Conservation (phyloP, 2,888 invertebrate genomes). For the Dolichomitus sp. region DNA sequence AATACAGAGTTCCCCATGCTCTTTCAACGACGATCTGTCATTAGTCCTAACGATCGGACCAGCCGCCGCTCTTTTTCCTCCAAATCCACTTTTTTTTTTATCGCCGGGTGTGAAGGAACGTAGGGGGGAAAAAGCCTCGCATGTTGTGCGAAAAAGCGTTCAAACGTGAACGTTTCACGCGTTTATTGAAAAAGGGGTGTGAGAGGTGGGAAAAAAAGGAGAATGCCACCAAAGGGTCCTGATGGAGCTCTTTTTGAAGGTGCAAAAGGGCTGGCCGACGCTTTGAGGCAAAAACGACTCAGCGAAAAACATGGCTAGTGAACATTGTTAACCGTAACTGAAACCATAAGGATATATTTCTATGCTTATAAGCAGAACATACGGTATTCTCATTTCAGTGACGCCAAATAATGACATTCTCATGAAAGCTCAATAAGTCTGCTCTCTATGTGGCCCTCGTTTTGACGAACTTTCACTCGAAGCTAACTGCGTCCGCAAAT, state of each 20-base stretch:
- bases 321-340: background rate
- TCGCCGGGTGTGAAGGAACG: conserved; percentile 19
- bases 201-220: conserved; percentile 9
- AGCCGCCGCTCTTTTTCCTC: background rate
- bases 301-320: conserved; percentile 17
- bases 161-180: conserved; percentile 2
- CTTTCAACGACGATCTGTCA: conserved; percentile 45
- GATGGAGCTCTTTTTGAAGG: background rate
- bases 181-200: conserved; percentile 11
- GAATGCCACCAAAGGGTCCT: background rate
- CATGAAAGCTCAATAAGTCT: background rate
- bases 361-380: background rate
- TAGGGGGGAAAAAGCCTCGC: background rate
- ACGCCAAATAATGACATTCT: background rate
- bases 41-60: conserved; percentile 33
- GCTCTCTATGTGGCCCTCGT: background rate
- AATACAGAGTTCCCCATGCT: conserved; percentile 7
- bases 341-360: background rate
- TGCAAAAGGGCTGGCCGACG: background rate
- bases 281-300: background rate
- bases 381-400: background rate
- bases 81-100: conserved; percentile 5
- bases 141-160: conserved; percentile 26
- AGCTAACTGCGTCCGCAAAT: conserved; percentile 60
- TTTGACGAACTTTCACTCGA: conserved; percentile 66